phyloP scores from a whole-genome alignment of 2,888 invertebrate species.

The Anagyrus pseudococci region DNA sequence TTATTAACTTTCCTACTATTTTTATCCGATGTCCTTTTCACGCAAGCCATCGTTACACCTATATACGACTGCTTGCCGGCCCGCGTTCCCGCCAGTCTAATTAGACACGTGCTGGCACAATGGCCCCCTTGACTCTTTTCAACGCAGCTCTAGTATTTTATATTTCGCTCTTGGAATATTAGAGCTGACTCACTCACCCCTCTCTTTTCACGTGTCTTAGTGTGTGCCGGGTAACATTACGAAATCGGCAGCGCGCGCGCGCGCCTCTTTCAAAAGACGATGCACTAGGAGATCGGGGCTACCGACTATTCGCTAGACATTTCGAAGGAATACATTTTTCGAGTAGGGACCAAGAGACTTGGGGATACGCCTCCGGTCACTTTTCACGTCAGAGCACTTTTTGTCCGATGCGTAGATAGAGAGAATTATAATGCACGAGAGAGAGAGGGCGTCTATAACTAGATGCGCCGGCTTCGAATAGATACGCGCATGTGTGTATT shows the following conservation, averaged over 20 bases:
- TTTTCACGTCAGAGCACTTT: too few relatives aligned
- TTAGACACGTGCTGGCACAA: slow-evolving; percentile 32
- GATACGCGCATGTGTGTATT: too few relatives aligned
- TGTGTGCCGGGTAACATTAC: slow-evolving; percentile 11
- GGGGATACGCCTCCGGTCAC: too few relatives aligned
- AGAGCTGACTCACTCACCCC: slow-evolving; percentile 20
- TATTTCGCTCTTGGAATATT: slow-evolving; percentile 14
- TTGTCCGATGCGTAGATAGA: too few relatives aligned
- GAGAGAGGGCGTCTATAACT: too few relatives aligned
- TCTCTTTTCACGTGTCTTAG: background rate
- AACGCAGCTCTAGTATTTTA: slow-evolving; percentile 13
- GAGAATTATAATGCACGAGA: too few relatives aligned
- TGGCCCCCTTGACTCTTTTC: slow-evolving; percentile 9
- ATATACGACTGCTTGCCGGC: background rate
- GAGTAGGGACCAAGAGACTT: too few relatives aligned
- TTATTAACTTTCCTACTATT: slow-evolving; percentile 30
- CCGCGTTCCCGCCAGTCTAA: slow-evolving; percentile 24
- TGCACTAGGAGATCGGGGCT: too few relatives aligned
- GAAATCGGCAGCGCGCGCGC: slow-evolving; percentile 6
- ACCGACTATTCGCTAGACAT: too few relatives aligned
- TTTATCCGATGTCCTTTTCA: slow-evolving; percentile 25
- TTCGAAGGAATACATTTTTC: too few relatives aligned
- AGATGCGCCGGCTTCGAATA: too few relatives aligned
- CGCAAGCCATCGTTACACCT: slow-evolving; percentile 17
- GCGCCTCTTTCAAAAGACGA: too few relatives aligned